These are phyloP conservation scores for Athalia circularis DNA, from an alignment of 2,888 invertebrate genomes.

Conservation along the genomic window DNA sequence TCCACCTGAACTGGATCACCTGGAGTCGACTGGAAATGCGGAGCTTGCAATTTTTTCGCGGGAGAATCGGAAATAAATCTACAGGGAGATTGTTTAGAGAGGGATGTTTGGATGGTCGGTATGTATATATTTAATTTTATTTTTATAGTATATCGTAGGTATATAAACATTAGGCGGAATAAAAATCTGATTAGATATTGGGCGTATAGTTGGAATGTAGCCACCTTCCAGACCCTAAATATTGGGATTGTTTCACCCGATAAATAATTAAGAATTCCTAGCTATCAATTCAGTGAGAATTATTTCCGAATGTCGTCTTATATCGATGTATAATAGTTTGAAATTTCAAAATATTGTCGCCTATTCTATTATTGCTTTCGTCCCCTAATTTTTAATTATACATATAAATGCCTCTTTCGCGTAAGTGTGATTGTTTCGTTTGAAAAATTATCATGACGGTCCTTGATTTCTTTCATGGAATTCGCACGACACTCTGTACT, in stretches of 20 bases:
- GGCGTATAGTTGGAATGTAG: neutral
- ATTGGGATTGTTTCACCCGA: no score
- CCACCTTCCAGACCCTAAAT: no score
- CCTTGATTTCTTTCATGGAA: no score
- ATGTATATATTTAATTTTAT: constrained; percentile 27
- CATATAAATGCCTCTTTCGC: constrained; percentile 16
- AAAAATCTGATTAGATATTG: neutral
- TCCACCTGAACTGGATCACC: no score
- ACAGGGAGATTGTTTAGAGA: no score
- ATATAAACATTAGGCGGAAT: constrained; percentile 19
- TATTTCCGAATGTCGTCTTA: neutral
- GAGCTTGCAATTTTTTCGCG: no score
- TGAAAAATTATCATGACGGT: neutral
- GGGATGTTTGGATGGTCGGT: neutral
- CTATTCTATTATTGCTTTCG: constrained; percentile 24
- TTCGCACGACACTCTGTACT: no score
- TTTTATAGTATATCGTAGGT: neutral
- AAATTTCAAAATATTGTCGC: neutral
- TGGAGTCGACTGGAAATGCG: no score
- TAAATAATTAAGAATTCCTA: neutral
- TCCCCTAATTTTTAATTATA: constrained; percentile 5
- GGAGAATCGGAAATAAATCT: no score
- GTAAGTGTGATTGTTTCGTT: neutral
- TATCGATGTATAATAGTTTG: neutral
- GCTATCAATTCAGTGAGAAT: neutral